Evolutionary conservation across 92 coral and sea anemone species (phyloP).

Genomic region (Parazoanthus swiftii): DNA sequence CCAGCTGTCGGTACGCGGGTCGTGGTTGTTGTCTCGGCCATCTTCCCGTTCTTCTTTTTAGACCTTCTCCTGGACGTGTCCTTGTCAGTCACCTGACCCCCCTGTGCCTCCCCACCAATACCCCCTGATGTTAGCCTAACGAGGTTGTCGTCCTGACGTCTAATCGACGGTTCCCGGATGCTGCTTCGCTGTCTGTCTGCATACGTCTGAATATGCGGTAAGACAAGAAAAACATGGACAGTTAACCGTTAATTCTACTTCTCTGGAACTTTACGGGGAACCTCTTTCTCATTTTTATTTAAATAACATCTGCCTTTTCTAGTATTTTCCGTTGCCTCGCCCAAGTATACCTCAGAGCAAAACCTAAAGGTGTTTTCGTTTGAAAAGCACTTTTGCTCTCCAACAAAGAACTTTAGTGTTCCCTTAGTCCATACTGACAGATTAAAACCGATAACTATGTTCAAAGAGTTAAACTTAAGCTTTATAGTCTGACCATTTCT

Average conservation of each 20-base stretch:
- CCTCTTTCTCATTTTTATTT: background rate
- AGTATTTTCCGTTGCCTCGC: too few relatives aligned
- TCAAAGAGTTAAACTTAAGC: too few relatives aligned
- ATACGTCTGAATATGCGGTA: conserved; percentile 21
- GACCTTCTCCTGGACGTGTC: conserved; percentile 41
- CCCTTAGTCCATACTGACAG: too few relatives aligned
- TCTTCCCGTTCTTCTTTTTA: conserved; percentile 45
- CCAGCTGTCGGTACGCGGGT: conserved; percentile 27
- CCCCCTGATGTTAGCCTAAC: conserved; percentile 38
- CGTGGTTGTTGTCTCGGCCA: background rate
- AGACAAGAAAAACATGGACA: background rate
- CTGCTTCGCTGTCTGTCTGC: conserved; percentile 36
- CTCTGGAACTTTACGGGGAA: background rate
- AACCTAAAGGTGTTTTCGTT: too few relatives aligned
- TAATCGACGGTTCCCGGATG: conserved; percentile 28
- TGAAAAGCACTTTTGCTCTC: too few relatives aligned
- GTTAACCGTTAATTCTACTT: background rate
- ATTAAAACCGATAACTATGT: too few relatives aligned
- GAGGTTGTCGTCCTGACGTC: conserved; percentile 52
- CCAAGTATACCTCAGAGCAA: too few relatives aligned
- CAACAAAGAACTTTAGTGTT: too few relatives aligned
- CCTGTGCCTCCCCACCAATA: conserved; percentile 30
- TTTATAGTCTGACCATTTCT: too few relatives aligned
- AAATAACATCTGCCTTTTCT: too few relatives aligned
- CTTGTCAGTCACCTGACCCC: conserved; percentile 15